Evolutionary conservation across 2,888 invertebrate genomes (phyloP).

Genomic region (Nebria salina): DNA sequence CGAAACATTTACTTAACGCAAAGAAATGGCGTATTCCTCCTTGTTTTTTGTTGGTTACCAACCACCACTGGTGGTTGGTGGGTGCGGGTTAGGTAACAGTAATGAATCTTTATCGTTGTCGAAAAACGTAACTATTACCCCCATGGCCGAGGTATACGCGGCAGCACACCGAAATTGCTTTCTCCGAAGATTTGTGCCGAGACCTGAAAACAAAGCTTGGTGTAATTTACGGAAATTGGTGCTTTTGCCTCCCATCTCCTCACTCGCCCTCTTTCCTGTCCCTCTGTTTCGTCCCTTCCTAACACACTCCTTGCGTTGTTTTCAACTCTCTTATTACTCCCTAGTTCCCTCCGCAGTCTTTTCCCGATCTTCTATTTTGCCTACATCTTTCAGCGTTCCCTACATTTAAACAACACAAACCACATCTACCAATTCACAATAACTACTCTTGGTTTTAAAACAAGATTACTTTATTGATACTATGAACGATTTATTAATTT

Average conservation of each 20-base stretch:
- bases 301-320: not conserved
- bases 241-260: slow-evolving; percentile 49
- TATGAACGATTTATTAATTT: too few species aligned
- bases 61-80: slow-evolving; percentile 53
- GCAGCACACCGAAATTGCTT: slow-evolving; percentile 61
- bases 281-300: not conserved
- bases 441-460: too few species aligned
- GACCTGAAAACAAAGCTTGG: slow-evolving; percentile 66
- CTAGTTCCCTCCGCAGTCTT: too few species aligned
- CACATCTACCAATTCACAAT: too few species aligned
- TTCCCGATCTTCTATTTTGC: too few species aligned
- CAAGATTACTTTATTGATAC: too few species aligned
- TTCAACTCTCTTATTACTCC: too few species aligned
- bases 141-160: slow-evolving; percentile 50
- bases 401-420: too few species aligned
- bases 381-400: too few species aligned
- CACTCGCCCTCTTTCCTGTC: not conserved
- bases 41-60: slow-evolving; percentile 17
- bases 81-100: slow-evolving; percentile 57
- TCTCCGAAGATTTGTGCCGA: slow-evolving; percentile 65
- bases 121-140: slow-evolving; percentile 62
- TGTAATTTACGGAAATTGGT: slow-evolving; percentile 67
- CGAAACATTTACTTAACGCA: slow-evolving; percentile 51
- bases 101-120: slow-evolving; percentile 65
- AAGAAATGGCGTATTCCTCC: slow-evolving; percentile 52